Conservation (phyloP, 2,888 invertebrate genomes). For the Troides helena region DNA sequence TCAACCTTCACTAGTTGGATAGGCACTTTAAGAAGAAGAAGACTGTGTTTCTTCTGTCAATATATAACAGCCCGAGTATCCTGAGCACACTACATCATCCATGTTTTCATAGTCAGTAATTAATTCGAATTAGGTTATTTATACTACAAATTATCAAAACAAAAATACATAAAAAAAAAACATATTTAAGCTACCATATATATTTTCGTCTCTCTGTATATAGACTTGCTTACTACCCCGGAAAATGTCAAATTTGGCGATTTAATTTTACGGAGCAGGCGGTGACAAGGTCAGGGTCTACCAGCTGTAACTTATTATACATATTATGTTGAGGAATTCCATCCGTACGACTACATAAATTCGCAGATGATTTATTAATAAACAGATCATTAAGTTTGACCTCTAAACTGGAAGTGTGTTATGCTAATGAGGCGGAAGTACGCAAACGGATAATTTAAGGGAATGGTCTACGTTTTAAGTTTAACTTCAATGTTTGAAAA, state of each 20-base stretch:
- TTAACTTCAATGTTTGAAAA: not conserved
- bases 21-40: too few relatives aligned
- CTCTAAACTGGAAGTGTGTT: slow-evolving; percentile 14
- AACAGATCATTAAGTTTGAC: slow-evolving; percentile 2
- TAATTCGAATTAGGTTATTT: too few relatives aligned
- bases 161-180: not conserved
- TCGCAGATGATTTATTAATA: slow-evolving; percentile 13
- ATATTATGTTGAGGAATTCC: slow-evolving; percentile 5
- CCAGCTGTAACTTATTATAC: slow-evolving; percentile 2
- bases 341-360: slow-evolving; percentile 10
- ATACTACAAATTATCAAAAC: too few relatives aligned
- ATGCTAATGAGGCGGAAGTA: slow-evolving; percentile 26
- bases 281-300: slow-evolving; percentile 9
- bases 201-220: not conserved
- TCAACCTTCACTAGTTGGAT: too few relatives aligned
- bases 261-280: slow-evolving; percentile 7
- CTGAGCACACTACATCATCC: not conserved
- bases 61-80: too few relatives aligned
- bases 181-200: not conserved
- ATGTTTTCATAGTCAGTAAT: too few relatives aligned
- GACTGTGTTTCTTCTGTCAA: too few relatives aligned
- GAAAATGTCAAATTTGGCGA: slow-evolving; percentile 9
- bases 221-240: not conserved
- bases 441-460: slow-evolving; percentile 9
- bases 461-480: slow-evolving; percentile 2